Evolutionary conservation across 2,888 invertebrate species (phyloP).

Genomic region (Stenotaenia linearis): DNA sequence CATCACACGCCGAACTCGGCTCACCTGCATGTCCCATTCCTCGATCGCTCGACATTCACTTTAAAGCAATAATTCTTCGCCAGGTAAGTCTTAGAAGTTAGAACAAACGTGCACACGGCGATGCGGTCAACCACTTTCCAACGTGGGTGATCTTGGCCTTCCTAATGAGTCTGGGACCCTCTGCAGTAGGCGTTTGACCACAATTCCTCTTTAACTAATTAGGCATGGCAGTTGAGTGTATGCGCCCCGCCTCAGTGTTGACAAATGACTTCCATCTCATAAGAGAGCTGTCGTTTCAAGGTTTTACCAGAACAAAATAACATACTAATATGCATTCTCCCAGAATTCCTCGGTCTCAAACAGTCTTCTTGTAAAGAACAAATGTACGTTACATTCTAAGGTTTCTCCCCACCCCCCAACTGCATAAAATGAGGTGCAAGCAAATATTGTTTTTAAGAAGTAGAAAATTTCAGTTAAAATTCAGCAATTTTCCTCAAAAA

Average conservation of each 20-base stretch:
- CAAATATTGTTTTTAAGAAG: too few relatives aligned
- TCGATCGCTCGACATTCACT: not conserved
- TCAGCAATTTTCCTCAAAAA: too few relatives aligned
- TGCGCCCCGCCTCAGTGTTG: not conserved
- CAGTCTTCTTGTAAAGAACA: too few relatives aligned
- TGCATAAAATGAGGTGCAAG: too few relatives aligned
- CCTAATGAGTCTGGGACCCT: not conserved
- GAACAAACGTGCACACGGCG: not conserved
- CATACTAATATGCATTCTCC: not conserved
- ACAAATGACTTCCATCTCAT: not conserved
- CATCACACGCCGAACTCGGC: too few relatives aligned
- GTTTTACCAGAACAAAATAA: not conserved
- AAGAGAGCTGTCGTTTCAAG: not conserved
- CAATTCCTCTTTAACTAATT: not conserved
- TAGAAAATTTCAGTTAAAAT: too few relatives aligned
- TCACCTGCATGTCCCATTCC: too few relatives aligned
- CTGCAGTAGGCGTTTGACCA: not conserved
- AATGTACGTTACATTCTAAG: too few relatives aligned
- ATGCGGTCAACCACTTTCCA: not conserved
- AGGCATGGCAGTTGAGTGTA: not conserved
- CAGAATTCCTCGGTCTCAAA: too few relatives aligned
- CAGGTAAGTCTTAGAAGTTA: not conserved
- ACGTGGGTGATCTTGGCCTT: not conserved
- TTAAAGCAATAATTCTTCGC: not conserved
- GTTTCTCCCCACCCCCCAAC: too few relatives aligned